Base-by-base conservation (phyloP, 2,113 vertebrate species). In the Mus pahari region DNA sequence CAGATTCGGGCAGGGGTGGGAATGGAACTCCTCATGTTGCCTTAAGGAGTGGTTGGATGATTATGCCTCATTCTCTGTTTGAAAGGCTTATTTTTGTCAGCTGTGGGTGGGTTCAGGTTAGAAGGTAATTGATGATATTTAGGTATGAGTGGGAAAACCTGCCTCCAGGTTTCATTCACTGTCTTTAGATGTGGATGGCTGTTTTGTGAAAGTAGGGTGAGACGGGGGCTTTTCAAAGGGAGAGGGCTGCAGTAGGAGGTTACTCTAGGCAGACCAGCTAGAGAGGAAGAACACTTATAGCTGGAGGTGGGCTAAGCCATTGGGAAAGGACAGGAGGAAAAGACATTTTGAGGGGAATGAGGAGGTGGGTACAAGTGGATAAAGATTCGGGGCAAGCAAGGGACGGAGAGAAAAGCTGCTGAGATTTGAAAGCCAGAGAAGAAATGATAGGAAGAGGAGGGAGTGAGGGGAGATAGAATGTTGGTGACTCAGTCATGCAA, bases 81-180 rank as follows among this genome's bases (percentile, higher is more conserved):
- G 42, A 86, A 90, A 94, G 82, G 60, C 39, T 95, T 95, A 86
- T 95, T 97, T 96, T 92, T 71, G 79, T 94, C 93, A 95, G 82
- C 71, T 60, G 86, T 91, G 86, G 45, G 86, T 91, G 82, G 87
- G 53, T 17, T 75, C 31, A 24, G 77, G 45, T 92, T 91, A 91
- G 83, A 88, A 96, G 64, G 89, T 58, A 66, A 68, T 33, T 86
- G 77, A 90, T 78, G 50, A 62, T 60, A 79, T 77, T 95, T 77
- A 92, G 73, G 86, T 82, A 4, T 68, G 77, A 93, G 96, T 95
- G 93, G 89, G 78, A 78, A 89, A 89, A 68, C 22, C 71, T 92
- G 64, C 39, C 60, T 92, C 77, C 77, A 77, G 39, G 75, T 95
- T 96, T 48, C 86, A 77, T 92, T 97, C 36, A 84, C 64, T 90